Conservation (phyloP, 1,140 invertebrate species). For the Sarcophaga bullata region DNA sequence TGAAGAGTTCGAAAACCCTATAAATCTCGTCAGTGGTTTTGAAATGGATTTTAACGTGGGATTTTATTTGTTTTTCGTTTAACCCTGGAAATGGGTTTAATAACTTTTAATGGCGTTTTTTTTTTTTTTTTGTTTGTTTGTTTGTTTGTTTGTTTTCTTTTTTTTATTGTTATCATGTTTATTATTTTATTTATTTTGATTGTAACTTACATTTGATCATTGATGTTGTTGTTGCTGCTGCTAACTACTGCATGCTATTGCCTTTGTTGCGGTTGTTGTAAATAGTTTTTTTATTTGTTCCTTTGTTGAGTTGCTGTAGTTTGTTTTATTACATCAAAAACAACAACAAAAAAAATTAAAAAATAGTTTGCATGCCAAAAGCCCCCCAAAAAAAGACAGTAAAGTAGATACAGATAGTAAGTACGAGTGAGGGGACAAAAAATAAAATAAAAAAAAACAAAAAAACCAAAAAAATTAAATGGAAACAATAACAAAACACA, state of each 20-base stretch:
- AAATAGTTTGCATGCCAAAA: not conserved
- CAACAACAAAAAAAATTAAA: not conserved
- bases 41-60: not conserved
- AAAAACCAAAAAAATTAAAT: not conserved
- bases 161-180: not conserved
- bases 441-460: not conserved
- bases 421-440: no score
- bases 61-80: not conserved
- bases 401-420: not conserved
- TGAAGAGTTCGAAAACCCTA: no score
- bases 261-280: not conserved
- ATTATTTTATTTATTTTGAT: not conserved
- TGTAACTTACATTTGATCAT: not conserved
- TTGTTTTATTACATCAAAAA: not conserved
- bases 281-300: not conserved
- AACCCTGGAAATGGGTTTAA: not conserved
- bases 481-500: not conserved
- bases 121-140: not conserved
- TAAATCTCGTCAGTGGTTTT: no score
- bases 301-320: slow-evolving; percentile 5
- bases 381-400: not conserved
- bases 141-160: not conserved
- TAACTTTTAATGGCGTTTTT: not conserved
- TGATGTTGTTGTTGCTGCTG: not conserved
- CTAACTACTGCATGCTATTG: not conserved